These are phyloP conservation scores for Siniperca chuatsi DNA, from an alignment of 2,113 vertebrate species.

Conservation along the genomic window DNA sequence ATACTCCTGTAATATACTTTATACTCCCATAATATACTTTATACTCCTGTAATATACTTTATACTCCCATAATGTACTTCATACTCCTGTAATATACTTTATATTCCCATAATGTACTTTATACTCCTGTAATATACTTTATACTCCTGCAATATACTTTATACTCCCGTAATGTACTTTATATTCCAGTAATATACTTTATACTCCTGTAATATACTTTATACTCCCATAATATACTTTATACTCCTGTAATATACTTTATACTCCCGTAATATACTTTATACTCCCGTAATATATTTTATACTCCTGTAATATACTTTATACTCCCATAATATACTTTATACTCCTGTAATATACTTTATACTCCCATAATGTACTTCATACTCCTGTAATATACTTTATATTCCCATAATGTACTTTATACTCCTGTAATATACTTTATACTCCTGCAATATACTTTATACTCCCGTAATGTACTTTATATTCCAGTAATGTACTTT, in stretches of 20 bases:
- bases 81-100: not conserved
- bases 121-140: not conserved
- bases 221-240: not conserved
- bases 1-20: not conserved
- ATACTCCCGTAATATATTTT: not conserved
- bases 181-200: not conserved
- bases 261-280: not conserved
- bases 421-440: no score
- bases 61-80: not conserved
- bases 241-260: not conserved
- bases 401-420: no score
- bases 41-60: no score
- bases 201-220: not conserved
- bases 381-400: no score
- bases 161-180: not conserved
- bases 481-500: no score
- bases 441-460: no score
- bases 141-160: not conserved
- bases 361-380: no score
- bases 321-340: no score
- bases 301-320: not conserved
- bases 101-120: no score
- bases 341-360: no score
- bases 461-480: no score
- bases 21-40: no score